Evolutionary conservation across 2,113 vertebrate genomes (phyloP).

Genomic region (Tichodroma muraria): DNA sequence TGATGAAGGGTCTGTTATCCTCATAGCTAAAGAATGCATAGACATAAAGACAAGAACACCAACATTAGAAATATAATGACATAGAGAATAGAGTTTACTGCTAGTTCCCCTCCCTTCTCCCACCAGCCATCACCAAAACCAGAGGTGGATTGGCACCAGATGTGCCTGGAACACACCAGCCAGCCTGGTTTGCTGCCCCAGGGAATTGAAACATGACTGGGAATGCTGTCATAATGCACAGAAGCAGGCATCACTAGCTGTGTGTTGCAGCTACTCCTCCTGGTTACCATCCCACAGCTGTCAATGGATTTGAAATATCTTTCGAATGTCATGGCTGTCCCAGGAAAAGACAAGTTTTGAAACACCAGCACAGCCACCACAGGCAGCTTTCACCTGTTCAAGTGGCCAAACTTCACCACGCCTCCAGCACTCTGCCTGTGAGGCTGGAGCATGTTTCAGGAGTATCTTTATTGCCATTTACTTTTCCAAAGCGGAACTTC

Average conservation of each 20-base stretch:
- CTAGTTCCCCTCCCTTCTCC: conserved; percentile 27
- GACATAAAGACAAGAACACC: conserved; percentile 79
- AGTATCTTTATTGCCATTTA: background rate
- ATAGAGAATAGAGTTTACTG: conserved; percentile 32
- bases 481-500: conserved; percentile 1
- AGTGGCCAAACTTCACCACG: background rate
- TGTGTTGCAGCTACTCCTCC: background rate
- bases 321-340: background rate
- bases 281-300: background rate
- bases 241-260: background rate
- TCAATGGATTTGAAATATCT: conserved; percentile 16
- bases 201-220: background rate
- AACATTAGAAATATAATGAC: conserved; percentile 77
- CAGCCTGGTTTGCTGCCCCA: conserved; percentile 17
- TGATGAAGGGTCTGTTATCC: conserved; percentile 95
- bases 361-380: background rate
- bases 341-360: conserved; percentile 1
- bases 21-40: conserved; percentile 87
- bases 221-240: background rate
- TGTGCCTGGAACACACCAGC: background rate
- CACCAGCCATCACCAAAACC: background rate
- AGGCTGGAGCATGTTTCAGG: background rate
- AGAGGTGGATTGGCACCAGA: background rate
- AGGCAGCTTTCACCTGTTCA: background rate
- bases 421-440: background rate